phyloP scores from a whole-genome alignment of 2,888 invertebrate genomes.

The Chamaedrilus cognettii region DNA sequence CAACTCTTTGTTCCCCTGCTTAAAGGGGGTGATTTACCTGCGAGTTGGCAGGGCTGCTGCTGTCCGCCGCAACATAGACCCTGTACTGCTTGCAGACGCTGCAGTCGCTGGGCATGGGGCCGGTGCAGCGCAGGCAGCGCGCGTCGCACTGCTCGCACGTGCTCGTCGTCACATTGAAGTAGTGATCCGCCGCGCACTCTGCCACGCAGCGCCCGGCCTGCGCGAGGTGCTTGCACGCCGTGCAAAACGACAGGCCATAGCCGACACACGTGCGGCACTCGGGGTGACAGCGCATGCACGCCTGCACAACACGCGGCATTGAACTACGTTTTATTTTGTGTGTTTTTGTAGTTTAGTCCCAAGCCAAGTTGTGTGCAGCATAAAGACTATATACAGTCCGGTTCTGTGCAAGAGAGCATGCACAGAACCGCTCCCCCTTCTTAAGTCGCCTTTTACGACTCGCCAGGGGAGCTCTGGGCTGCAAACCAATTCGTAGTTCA shows the following conservation, averaged over 20 bases:
- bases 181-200: constrained; percentile 65
- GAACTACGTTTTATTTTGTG: not conserved
- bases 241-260: constrained; percentile 82
- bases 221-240: constrained; percentile 82
- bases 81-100: constrained; percentile 42
- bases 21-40: too few relatives aligned
- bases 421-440: too few relatives aligned
- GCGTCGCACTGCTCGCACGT: constrained; percentile 76
- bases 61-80: constrained; percentile 27
- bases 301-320: constrained; percentile 48
- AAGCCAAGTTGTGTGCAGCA: too few relatives aligned
- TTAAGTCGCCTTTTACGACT: too few relatives aligned
- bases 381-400: too few relatives aligned
- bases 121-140: constrained; percentile 74
- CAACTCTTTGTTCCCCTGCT: too few relatives aligned
- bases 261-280: constrained; percentile 85
- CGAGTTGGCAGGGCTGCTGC: constrained; percentile 1
- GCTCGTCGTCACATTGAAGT: constrained; percentile 73
- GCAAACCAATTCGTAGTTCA: too few relatives aligned
- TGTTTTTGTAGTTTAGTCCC: too few relatives aligned
- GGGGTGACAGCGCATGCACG: constrained; percentile 89
- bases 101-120: constrained; percentile 48
- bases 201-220: constrained; percentile 63
- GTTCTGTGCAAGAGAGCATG: too few relatives aligned
- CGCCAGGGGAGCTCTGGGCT: too few relatives aligned